Conservation (phyloP, 2,888 invertebrate genomes). For the Aelia acuminata region DNA sequence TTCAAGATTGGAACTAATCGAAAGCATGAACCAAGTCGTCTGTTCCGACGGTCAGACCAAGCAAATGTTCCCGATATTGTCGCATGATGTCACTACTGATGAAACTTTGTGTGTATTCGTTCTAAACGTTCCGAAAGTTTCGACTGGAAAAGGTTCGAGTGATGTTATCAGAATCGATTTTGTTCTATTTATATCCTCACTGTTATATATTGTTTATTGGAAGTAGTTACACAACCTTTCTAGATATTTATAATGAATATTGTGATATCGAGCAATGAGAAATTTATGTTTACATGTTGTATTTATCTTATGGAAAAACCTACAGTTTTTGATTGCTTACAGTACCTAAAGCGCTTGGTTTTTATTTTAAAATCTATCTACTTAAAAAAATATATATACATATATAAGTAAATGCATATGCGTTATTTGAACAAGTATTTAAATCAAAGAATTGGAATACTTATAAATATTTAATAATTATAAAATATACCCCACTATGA, state of each 20-base stretch:
- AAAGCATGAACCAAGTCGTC: slow-evolving; percentile 52
- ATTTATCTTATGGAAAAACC: neutral
- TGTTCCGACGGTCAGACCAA: slow-evolving; percentile 59
- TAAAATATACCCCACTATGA: neutral
- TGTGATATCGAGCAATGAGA: slow-evolving; percentile 5
- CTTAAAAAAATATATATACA: neutral
- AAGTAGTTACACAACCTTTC: neutral
- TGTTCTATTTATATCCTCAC: neutral
- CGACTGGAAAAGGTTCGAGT: neutral
- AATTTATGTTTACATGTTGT: neutral
- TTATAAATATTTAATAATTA: neutral
- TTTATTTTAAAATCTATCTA: neutral
- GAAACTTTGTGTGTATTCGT: slow-evolving; percentile 44
- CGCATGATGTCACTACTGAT: slow-evolving; percentile 62
- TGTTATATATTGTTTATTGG: neutral
- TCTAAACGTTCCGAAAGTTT: slow-evolving; percentile 51
- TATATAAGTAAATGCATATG: neutral
- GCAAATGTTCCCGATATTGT: slow-evolving; percentile 59
- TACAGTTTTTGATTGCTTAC: neutral
- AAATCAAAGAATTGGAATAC: neutral
- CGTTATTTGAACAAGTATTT: neutral
- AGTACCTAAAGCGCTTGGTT: neutral
- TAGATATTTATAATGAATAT: neutral
- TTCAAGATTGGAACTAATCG: neutral
- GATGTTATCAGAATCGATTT: neutral